These are phyloP conservation scores for Sebastes glaucus DNA, from an alignment of 2,797 vertebrate species.

Conservation along the genomic window DNA sequence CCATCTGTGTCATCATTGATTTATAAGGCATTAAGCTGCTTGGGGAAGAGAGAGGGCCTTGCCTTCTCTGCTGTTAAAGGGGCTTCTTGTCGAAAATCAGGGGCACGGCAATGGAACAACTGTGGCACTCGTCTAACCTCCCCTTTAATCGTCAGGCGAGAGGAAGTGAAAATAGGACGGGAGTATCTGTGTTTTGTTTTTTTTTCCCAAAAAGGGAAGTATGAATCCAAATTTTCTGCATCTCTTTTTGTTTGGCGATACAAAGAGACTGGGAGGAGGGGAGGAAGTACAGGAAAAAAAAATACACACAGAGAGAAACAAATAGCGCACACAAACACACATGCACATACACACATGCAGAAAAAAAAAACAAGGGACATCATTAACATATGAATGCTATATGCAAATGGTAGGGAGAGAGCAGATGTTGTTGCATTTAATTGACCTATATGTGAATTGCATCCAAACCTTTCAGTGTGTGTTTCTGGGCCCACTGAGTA, in stretches of 20 bases:
- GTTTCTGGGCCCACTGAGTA: conserved; percentile 88
- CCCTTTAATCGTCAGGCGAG: conserved; percentile 81
- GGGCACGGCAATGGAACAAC: conserved; percentile 87
- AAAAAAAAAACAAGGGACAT: conserved; percentile 88
- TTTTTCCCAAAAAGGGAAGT: conserved; percentile 67
- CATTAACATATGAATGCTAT: conserved; percentile 99
- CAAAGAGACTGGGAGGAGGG: conserved; percentile 80
- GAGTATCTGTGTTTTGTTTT: conserved; percentile 58
- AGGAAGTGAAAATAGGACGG: conserved; percentile 87
- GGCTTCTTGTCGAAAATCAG: conserved; percentile 92
- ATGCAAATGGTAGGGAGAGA: conserved; percentile 99
- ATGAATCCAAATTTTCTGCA: conserved; percentile 90
- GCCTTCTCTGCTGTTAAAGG: conserved; percentile 92
- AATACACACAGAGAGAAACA: conserved; percentile 69
- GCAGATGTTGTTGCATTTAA: conserved; percentile 99
- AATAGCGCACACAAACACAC: conserved; percentile 67
- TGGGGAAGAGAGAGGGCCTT: conserved; percentile 82
- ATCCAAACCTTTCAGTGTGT: conserved; percentile 98
- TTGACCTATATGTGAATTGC: conserved; percentile 99
- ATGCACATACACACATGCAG: conserved; percentile 61
- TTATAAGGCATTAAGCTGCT: conserved; percentile 99
- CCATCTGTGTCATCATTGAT: conserved; percentile 99
- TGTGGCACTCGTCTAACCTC: conserved; percentile 87
- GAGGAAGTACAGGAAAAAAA: conserved; percentile 79
- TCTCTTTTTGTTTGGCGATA: conserved; percentile 78